Percentiles rank a stretch among this genome's conserved stretches.
Evolutionary conservation across 1,140 invertebrate species (phyloP).

Genomic region (Trachymyrmex septentrionalis): DNA sequence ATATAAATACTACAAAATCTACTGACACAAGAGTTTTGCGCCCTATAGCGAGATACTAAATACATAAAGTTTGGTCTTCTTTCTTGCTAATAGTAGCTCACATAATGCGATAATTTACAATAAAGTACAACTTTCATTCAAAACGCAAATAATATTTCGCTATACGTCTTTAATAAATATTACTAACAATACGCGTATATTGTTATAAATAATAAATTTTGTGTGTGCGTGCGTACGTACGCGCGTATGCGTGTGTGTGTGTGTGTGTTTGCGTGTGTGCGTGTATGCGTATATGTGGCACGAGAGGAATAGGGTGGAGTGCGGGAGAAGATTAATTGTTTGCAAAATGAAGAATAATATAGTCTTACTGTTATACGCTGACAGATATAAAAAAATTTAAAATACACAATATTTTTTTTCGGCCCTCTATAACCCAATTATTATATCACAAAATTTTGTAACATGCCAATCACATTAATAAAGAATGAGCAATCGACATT

Average conservation of each 20-base stretch:
- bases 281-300: background rate
- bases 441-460: slow-evolving; percentile 13
- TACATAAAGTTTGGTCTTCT: slow-evolving; percentile 69
- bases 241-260: background rate
- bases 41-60: slow-evolving; percentile 56
- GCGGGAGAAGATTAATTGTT: slow-evolving; percentile 27
- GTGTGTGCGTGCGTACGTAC: background rate
- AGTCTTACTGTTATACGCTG: slow-evolving; percentile 69
- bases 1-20: slow-evolving; percentile 76
- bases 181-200: slow-evolving; percentile 79
- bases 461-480: background rate
- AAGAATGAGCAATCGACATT: background rate
- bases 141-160: slow-evolving; percentile 72
- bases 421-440: slow-evolving; percentile 59
- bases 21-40: slow-evolving; percentile 55
- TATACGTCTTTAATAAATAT: slow-evolving; percentile 82
- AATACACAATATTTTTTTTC: slow-evolving; percentile 61
- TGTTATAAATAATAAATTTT: slow-evolving; percentile 80
- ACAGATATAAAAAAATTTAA: slow-evolving; percentile 74
- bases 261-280: background rate
- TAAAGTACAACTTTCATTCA: slow-evolving; percentile 75
- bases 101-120: slow-evolving; percentile 77
- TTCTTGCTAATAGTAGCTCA: slow-evolving; percentile 31
- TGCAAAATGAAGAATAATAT: slow-evolving; percentile 73
- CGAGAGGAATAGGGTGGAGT: background rate